phyloP scores from a whole-genome alignment of 2,797 vertebrate genomes.

The Bovichtus variegatus region DNA sequence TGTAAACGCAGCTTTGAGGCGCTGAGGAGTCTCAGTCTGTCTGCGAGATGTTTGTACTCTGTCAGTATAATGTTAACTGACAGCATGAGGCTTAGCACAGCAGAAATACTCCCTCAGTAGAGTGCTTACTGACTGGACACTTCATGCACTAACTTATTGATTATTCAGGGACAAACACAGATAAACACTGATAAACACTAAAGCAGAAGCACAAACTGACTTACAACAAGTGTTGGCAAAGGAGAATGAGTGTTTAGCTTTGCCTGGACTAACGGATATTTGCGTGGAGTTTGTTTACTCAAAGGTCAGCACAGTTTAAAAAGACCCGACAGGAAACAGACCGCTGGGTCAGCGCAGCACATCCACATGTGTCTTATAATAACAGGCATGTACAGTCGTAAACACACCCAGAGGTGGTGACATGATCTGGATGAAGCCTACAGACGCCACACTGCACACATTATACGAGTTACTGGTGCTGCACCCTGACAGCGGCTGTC shows the following conservation, averaged over 20 bases:
- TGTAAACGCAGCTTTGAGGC: conserved; percentile 29
- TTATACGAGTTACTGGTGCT: not conserved
- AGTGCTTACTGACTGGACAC: conserved; percentile 26
- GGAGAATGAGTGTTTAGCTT: not conserved
- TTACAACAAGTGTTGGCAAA: conserved; percentile 2
- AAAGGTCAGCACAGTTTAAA: conserved; percentile 27
- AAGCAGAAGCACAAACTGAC: conserved; percentile 18
- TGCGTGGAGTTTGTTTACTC: conserved; percentile 26
- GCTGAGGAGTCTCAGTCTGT: not conserved
- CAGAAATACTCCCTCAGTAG: conserved; percentile 39
- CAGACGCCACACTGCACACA: not conserved
- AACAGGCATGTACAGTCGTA: conserved; percentile 24
- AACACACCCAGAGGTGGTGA: conserved; percentile 32
- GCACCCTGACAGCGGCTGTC: conserved; percentile 29
- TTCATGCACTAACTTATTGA: not conserved
- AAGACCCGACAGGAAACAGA: conserved; percentile 19
- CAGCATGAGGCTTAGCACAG: conserved; percentile 56
- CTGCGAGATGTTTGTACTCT: conserved; percentile 30
- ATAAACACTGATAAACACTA: not conserved
- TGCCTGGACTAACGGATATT: not conserved
- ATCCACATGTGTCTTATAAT: conserved; percentile 16
- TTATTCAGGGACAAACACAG: not conserved
- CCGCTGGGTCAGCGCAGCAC: not conserved
- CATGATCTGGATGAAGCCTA: not conserved
- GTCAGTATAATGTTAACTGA: conserved; percentile 68